Percentiles rank a stretch among this genome's conserved stretches.
Conservation (phyloP, 1,140 invertebrate genomes). For the Bombus ignitus region DNA sequence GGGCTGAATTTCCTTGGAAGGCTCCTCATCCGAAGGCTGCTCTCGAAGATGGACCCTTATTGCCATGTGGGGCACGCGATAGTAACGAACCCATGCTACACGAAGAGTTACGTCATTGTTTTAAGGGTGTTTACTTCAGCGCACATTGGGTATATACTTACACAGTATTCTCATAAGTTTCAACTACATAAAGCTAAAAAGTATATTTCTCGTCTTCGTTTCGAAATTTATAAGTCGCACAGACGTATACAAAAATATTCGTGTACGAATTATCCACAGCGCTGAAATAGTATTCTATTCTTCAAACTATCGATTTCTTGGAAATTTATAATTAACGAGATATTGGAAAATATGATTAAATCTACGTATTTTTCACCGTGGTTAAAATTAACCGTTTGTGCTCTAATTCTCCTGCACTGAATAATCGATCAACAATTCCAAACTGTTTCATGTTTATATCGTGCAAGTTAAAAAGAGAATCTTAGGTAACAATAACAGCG, state of each 20-base stretch:
- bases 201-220: background rate
- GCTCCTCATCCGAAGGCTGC: constrained; percentile 84
- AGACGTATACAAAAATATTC: no score
- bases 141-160: constrained; percentile 88
- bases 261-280: background rate
- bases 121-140: constrained; percentile 91
- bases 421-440: background rate
- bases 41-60: constrained; percentile 85
- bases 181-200: background rate
- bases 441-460: background rate
- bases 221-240: background rate
- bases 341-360: background rate
- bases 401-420: background rate
- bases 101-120: constrained; percentile 84
- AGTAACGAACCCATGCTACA: constrained; percentile 83
- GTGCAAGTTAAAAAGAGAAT: background rate
- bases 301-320: background rate
- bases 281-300: background rate
- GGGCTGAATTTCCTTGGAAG: constrained; percentile 88
- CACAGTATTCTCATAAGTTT: background rate
- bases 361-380: background rate
- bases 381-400: background rate
- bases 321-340: background rate
- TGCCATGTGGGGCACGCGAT: constrained; percentile 83
- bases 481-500: background rate